phyloP scores from a whole-genome alignment of 2,888 invertebrate genomes.

The Lasius platythorax region DNA sequence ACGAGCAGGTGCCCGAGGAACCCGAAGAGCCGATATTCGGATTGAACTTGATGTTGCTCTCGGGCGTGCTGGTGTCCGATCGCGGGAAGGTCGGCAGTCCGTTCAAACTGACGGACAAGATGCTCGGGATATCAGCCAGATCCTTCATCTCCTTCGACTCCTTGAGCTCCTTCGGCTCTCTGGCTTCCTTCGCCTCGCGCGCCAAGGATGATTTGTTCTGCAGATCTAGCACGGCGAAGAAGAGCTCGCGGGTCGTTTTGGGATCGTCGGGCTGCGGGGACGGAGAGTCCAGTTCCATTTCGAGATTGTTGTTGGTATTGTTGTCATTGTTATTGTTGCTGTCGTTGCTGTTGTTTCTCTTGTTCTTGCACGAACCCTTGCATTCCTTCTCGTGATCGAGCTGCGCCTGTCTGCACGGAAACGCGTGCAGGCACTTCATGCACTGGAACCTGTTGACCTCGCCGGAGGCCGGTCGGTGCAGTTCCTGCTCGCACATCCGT shows the following conservation, averaged over 20 bases:
- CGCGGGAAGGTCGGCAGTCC: constrained; percentile 78
- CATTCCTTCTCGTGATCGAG: constrained; percentile 90
- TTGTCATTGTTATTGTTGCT: constrained; percentile 38
- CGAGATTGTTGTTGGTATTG: constrained; percentile 47
- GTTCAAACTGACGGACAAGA: constrained; percentile 90
- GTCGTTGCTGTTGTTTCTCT: constrained; percentile 70
- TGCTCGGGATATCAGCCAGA: constrained; percentile 94
- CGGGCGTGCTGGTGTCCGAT: constrained; percentile 79
- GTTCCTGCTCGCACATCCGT: constrained; percentile 90
- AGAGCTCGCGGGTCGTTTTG: constrained; percentile 90
- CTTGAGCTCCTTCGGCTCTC: constrained; percentile 2
- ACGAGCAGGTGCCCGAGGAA: constrained; percentile 81
- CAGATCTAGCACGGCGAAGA: constrained; percentile 93
- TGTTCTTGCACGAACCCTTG: constrained; percentile 83
- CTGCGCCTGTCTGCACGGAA: constrained; percentile 90
- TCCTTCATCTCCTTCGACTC: constrained; percentile 88
- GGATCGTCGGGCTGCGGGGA: constrained; percentile 87
- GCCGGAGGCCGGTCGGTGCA: constrained; percentile 88
- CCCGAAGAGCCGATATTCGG: constrained; percentile 79
- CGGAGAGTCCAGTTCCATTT: constrained; percentile 2
- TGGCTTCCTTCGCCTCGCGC: constrained; percentile 72
- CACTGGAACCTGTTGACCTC: constrained; percentile 90
- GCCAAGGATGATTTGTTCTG: constrained; percentile 90
- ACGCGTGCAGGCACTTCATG: constrained; percentile 90
- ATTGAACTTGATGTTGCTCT: constrained; percentile 73